A percentile compares a stretch with the other conserved stretches of the same genome.
Conservation (phyloP, 2,113 vertebrate species). For the Labrus mixtus region DNA sequence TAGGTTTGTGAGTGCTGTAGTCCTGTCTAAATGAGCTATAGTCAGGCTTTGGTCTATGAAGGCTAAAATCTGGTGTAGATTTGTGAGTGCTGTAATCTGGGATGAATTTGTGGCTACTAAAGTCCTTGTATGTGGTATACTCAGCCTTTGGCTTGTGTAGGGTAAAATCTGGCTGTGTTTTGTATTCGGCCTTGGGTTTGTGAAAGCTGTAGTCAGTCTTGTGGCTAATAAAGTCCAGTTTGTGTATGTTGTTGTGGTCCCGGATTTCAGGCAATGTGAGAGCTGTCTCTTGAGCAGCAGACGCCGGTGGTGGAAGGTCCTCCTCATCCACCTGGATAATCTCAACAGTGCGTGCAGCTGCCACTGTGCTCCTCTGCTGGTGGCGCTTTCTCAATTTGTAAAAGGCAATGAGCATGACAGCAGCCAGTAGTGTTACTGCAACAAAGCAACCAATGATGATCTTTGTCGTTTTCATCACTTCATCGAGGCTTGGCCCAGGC, state of each 20-base stretch:
- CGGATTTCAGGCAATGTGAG: constrained; percentile 89
- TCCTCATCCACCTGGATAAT: constrained; percentile 97
- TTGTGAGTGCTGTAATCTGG: constrained; percentile 80
- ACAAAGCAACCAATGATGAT: constrained; percentile 99
- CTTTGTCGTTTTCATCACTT: constrained; percentile 99
- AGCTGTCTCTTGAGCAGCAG: constrained; percentile 87
- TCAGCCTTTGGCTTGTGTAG: constrained; percentile 82
- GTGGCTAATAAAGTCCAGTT: constrained; percentile 86
- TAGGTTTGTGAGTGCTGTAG: constrained; percentile 76
- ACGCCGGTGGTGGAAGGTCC: constrained; percentile 89
- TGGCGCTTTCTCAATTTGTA: constrained; percentile 98
- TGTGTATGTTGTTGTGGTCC: constrained; percentile 95
- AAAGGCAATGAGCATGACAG: constrained; percentile 97
- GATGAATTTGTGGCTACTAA: constrained; percentile 77
- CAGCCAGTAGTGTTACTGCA: constrained; percentile 94
- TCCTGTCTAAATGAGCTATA: constrained; percentile 78
- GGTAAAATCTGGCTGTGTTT: constrained; percentile 78
- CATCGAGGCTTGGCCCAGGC: constrained; percentile 91
- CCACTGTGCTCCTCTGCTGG: constrained; percentile 95
- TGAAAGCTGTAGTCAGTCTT: constrained; percentile 82
- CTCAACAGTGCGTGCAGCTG: constrained; percentile 92
- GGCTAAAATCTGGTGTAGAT: constrained; percentile 79
- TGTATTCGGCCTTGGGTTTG: constrained; percentile 81
- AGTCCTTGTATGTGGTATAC: constrained; percentile 83
- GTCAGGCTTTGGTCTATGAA: constrained; percentile 80